Conservation (phyloP, 2,888 invertebrate genomes). For the Anaspis maculata region DNA sequence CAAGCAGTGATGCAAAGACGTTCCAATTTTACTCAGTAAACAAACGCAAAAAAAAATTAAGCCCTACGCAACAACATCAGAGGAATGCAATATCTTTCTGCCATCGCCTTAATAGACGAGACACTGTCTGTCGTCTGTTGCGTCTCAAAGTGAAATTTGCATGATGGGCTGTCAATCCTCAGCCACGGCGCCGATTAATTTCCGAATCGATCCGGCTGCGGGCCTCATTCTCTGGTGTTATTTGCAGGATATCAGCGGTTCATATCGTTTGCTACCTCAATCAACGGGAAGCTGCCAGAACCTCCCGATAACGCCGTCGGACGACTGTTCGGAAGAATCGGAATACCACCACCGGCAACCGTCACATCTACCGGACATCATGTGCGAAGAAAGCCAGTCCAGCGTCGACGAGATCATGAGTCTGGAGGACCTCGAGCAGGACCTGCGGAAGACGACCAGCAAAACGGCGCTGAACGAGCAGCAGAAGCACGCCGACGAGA, state of each 20-base stretch:
- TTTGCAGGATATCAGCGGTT: slow-evolving; percentile 52
- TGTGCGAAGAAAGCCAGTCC: slow-evolving; percentile 44
- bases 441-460: slow-evolving; percentile 28
- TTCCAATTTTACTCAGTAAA: too few relatives aligned
- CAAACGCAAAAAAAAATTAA: too few relatives aligned
- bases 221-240: background rate
- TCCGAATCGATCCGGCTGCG: too few relatives aligned
- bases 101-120: too few relatives aligned
- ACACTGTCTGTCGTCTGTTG: too few relatives aligned
- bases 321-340: slow-evolving; percentile 12
- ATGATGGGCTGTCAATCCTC: too few relatives aligned
- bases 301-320: slow-evolving; percentile 27
- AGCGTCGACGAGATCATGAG: slow-evolving; percentile 41
- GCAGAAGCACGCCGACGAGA: slow-evolving; percentile 63
- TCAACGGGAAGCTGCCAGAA: slow-evolving; percentile 49
- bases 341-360: slow-evolving; percentile 13
- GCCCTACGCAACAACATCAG: too few relatives aligned
- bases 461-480: slow-evolving; percentile 39
- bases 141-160: too few relatives aligned
- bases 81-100: too few relatives aligned
- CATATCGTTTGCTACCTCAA: slow-evolving; percentile 66
- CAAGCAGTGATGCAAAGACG: too few relatives aligned
- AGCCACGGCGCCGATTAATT: too few relatives aligned
- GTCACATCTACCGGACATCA: slow-evolving; percentile 27
- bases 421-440: slow-evolving; percentile 33